Evolutionary conservation across 2,888 invertebrate genomes (phyloP), one percentile per base, ranked within the genome.

Genomic region (Punctoribates punctum): DNA sequence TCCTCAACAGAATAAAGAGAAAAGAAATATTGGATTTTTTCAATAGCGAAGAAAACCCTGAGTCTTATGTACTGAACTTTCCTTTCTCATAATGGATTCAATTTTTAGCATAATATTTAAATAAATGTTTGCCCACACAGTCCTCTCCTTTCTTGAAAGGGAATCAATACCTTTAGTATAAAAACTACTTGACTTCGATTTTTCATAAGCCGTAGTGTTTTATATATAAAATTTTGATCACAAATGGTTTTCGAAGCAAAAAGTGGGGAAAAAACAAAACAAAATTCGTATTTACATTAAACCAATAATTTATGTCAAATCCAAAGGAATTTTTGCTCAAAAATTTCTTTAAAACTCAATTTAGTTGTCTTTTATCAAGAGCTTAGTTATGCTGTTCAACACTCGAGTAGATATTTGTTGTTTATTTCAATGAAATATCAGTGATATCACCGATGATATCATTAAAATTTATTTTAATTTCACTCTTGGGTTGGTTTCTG

Each of bases 271-370:
- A 20, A 51, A 20, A 11, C 4, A 20, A 51, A 51, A 17, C 17
- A 0, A n/a, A 51, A 51, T 51, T 51, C n/a, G n/a, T 51, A 51
- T 51, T 51, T 51, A 20, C 51, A 51, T 51, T 51, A 51, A 51
- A 51, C 51, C 51, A 51, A 51, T 51, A 51, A 51, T 51, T 51
- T 51, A 51, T 51, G n/a, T 51, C n/a, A 51, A 51, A 51, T 51
- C 20, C 51, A 51, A 20, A 51, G 11, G 51, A 20, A 20, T 17
- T 51, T 51, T 42, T 42, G 6, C 13, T 42, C 13, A 42, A 11
- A 42, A 42, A 42, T 13, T 13, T 42, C n/a, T n/a, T 51, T 51
- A 17, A 4, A 20, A 20, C 20, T 20, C n/a, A n/a, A 51, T 51
- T 20, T n/a, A 2, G 17, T 51, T 51, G 4, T 20, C n/a, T 51